Evolutionary conservation across 2,113 vertebrate species (phyloP), one percentile per base, ranked within the genome.

Genomic region (Aleadryas rufinucha): DNA sequence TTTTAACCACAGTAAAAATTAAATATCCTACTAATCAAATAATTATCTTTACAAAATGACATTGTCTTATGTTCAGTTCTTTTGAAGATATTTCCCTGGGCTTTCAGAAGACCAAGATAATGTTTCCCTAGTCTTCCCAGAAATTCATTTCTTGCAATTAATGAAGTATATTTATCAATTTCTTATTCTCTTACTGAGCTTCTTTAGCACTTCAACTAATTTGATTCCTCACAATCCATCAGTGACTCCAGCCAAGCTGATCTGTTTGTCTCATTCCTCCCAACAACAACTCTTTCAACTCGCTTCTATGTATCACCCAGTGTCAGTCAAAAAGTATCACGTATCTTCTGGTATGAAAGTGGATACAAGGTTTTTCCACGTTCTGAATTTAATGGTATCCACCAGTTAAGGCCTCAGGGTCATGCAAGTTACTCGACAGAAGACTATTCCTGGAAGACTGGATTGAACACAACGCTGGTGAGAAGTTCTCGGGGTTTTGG

Each of bases 341-440:
- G 4, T 28, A 47, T 23, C 18, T 66, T 41, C 23, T 1, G 1
- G 5, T 31, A 60, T 0, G 0, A 41, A 64, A 87, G 13, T 26
- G 3, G 33, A 49, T 18, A 45, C 6, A 41, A 33, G 0, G 9
- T 17, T 78, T 56, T 77, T 74, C n/a, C 42, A 69, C 3, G 2
- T 74, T 26, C 44, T 49, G 13, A 13, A n/a, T 56, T 68, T 44
- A 75, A 5, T 22, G 75, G 23, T 92, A 81, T 50, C 7, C 5
- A 57, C 7, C 30, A n/a, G 9, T 57, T 44, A 71, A 71, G 27
- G 33, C 20, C 26, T 47, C 21, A 75, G 30, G 8, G 10, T 93
- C 44, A 37, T 1, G 1, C 0, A 0, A 45, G 3, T 52, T 69
- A 61, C 28, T 35, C 54, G 33, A 39, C 56, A 45, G 16, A 54